A percentile compares a stretch with the other conserved stretches of the same genome.
Evolutionary conservation across 2,113 vertebrate species (phyloP).

Genomic region (Tautogolabrus adspersus): DNA sequence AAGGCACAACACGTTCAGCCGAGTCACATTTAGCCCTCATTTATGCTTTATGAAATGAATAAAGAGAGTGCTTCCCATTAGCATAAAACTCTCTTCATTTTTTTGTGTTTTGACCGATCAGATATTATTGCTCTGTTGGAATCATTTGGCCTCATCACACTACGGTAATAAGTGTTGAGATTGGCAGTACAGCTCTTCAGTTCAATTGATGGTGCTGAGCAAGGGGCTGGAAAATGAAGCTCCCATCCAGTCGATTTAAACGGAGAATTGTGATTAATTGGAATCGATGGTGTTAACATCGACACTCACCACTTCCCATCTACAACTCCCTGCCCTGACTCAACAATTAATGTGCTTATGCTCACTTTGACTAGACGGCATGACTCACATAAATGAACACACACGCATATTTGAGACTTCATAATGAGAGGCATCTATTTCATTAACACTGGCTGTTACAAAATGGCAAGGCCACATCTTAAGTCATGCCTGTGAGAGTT

Average conservation of each 20-base stretch:
- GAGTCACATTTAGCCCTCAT: not conserved
- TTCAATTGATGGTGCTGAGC: constrained; percentile 59
- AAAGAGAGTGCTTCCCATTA: constrained; percentile 9
- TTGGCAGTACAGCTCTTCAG: constrained; percentile 41
- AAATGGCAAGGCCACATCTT: not conserved
- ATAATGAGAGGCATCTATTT: constrained; percentile 30
- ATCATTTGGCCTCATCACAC: constrained; percentile 38
- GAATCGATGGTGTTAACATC: constrained; percentile 61
- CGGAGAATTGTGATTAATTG: constrained; percentile 78
- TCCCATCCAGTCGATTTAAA: constrained; percentile 63
- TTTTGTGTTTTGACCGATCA: constrained; percentile 14
- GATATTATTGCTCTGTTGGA: constrained; percentile 28
- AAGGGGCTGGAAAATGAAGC: constrained; percentile 69
- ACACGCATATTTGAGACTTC: constrained; percentile 2
- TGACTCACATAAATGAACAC: not conserved
- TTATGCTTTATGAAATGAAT: not conserved
- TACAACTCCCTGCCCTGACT: constrained; percentile 19
- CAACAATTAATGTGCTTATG: constrained; percentile 27
- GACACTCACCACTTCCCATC: constrained; percentile 48
- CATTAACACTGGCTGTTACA: constrained; percentile 30
- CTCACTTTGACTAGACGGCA: not conserved
- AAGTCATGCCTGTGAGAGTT: constrained; percentile 11
- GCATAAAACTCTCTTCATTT: constrained; percentile 3
- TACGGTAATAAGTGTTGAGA: constrained; percentile 50
- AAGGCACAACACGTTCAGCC: not conserved